These are phyloP conservation scores for Andrena flavipes DNA, from an alignment of 2,888 invertebrate genomes.

Conservation along the genomic window DNA sequence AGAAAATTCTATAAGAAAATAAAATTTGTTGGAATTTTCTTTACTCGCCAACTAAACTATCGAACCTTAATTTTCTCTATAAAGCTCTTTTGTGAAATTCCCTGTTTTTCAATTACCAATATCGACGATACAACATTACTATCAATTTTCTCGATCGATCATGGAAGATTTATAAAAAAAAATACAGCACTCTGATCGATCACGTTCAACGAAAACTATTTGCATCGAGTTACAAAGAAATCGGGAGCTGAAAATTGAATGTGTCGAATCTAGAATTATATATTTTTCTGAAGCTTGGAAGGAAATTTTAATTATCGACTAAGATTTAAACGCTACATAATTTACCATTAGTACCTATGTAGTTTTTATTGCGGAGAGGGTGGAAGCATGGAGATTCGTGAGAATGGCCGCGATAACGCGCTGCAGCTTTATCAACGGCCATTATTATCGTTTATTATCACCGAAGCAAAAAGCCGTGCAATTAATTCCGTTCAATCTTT, in stretches of 20 bases:
- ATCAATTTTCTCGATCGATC: not conserved
- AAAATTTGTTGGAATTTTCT: too few species aligned
- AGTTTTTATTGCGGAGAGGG: too few species aligned
- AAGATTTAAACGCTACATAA: too few species aligned
- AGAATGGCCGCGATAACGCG: not conserved
- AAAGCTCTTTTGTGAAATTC: too few species aligned
- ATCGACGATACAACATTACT: too few species aligned
- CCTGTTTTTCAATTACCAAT: too few species aligned
- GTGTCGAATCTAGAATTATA: not conserved
- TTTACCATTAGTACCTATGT: too few species aligned
- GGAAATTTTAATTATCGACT: too few species aligned
- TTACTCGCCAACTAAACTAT: too few species aligned
- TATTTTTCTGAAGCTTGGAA: too few species aligned
- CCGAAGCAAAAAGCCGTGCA: slow-evolving; percentile 45
- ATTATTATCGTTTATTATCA: slow-evolving; percentile 34
- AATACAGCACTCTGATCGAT: not conserved
- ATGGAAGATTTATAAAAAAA: not conserved
- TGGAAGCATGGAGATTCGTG: not conserved
- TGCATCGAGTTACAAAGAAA: not conserved
- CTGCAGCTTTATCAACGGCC: slow-evolving; percentile 20
- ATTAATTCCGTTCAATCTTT: slow-evolving; percentile 55
- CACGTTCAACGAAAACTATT: not conserved
- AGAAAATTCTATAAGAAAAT: too few species aligned
- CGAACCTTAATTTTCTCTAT: too few species aligned
- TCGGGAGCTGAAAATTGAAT: not conserved